Conservation (phyloP, 2,113 vertebrate genomes). For the Nothobranchius kuhntae region DNA sequence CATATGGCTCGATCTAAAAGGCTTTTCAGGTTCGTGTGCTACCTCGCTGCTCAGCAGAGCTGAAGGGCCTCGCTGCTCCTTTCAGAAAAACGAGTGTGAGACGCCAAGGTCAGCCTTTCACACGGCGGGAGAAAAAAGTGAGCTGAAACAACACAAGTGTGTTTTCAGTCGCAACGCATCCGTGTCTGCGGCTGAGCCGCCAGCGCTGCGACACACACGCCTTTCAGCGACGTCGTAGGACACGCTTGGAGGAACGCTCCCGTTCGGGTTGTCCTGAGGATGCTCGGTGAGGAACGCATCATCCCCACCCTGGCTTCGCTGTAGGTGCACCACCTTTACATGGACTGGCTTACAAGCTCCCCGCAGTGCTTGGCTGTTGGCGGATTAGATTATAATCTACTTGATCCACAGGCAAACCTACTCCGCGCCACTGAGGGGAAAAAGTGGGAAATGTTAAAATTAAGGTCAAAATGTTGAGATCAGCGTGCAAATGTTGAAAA, state of each 20-base stretch:
- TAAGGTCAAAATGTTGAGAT: too few relatives aligned
- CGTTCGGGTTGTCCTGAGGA: not conserved
- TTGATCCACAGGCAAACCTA: not conserved
- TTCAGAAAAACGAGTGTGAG: slow-evolving; percentile 54
- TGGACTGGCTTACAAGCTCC: slow-evolving; percentile 15
- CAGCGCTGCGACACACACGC: not conserved
- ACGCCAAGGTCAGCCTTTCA: slow-evolving; percentile 48
- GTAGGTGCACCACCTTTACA: not conserved
- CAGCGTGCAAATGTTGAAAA: too few relatives aligned
- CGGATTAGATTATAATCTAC: not conserved
- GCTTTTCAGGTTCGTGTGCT: slow-evolving; percentile 71
- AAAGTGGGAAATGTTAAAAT: too few relatives aligned
- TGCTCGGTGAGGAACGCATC: not conserved
- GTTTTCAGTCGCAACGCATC: not conserved
- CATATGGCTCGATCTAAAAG: slow-evolving; percentile 55
- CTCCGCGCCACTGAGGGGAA: too few relatives aligned
- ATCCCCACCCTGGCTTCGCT: not conserved
- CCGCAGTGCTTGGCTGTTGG: not conserved
- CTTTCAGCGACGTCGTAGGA: not conserved
- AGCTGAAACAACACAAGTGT: slow-evolving; percentile 33
- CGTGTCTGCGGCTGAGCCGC: slow-evolving; percentile 2
- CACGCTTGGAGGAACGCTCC: too few relatives aligned
- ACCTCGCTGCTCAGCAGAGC: slow-evolving; percentile 69
- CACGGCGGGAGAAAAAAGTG: slow-evolving; percentile 33
- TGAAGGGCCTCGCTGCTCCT: slow-evolving; percentile 61